These are phyloP conservation scores for Camponotus floridanus DNA, from an alignment of 1,140 invertebrate genomes.

Conservation along the genomic window DNA sequence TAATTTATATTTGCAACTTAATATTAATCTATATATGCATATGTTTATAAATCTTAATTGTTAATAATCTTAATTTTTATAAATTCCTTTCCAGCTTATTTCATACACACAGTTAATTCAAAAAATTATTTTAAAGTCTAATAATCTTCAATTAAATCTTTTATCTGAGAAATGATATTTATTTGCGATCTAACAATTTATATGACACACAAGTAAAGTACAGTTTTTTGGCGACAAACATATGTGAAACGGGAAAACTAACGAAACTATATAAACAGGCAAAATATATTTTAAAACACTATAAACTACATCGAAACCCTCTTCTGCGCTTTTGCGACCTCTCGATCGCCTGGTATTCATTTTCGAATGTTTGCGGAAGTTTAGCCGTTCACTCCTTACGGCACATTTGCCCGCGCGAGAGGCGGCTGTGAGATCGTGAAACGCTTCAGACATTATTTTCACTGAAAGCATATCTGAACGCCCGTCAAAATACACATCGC, in stretches of 20 bases:
- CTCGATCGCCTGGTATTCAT: slow-evolving; percentile 16
- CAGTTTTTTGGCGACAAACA: background rate
- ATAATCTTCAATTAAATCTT: background rate
- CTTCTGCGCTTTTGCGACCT: slow-evolving; percentile 32
- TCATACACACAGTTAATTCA: background rate
- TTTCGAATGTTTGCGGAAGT: slow-evolving; percentile 59
- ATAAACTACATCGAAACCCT: slow-evolving; percentile 45
- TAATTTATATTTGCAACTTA: background rate
- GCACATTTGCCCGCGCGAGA: slow-evolving; percentile 36
- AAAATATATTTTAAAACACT: slow-evolving; percentile 52
- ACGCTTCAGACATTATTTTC: slow-evolving; percentile 59
- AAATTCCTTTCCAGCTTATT: background rate
- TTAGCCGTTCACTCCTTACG: slow-evolving; percentile 44
- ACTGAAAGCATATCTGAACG: slow-evolving; percentile 54
- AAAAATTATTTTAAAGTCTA: background rate
- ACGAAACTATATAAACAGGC: background rate
- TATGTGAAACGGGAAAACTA: background rate
- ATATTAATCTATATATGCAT: too few relatives aligned
- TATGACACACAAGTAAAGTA: background rate
- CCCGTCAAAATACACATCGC: slow-evolving; percentile 48
- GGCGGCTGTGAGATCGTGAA: slow-evolving; percentile 46
- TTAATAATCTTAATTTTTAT: background rate
- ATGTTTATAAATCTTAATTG: too few relatives aligned
- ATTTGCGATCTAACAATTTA: background rate
- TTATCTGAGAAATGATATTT: background rate